Evolutionary conservation across 23 tunicate species (phyloP).

Genomic region (Phallusia fumigata): DNA sequence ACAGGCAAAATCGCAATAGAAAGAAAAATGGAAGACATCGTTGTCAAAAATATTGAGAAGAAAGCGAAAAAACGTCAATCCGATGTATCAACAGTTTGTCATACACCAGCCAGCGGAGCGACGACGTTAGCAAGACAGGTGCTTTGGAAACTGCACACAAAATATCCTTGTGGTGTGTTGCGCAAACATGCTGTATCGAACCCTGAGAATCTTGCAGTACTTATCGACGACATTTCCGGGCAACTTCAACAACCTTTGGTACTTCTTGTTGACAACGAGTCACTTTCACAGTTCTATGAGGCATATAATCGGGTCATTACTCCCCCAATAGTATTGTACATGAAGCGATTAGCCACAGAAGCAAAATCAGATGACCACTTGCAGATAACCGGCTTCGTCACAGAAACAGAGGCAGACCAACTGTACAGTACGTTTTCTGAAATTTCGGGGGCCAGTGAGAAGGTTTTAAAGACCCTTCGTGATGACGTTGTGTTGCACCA

Average conservation of each 20-base stretch:
- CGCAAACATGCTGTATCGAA: conserved; percentile 1
- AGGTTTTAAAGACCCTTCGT: no score
- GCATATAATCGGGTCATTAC: no score
- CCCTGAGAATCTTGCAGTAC: conserved; percentile 19
- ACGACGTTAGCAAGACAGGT: conserved; percentile 64
- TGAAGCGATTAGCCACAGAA: no score
- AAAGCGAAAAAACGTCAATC: background rate
- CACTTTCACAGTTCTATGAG: background rate
- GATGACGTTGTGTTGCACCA: no score
- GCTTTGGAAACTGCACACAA: conserved; percentile 45
- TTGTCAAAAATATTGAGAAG: background rate
- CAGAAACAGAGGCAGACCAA: conserved; percentile 11
- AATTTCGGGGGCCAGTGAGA: conserved; percentile 3
- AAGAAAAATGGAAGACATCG: conserved; percentile 19
- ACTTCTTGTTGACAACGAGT: conserved; percentile 34
- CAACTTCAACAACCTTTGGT: conserved; percentile 48
- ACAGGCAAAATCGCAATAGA: conserved; percentile 6
- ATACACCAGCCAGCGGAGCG: conserved; percentile 68
- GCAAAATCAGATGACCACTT: no score
- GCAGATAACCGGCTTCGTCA: no score
- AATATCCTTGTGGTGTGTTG: conserved; percentile 51
- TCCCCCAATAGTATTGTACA: no score
- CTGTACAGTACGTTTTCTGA: conserved; percentile 4
- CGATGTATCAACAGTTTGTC: conserved; percentile 24
- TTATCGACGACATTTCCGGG: conserved; percentile 19